Percentiles rank a stretch among this genome's conserved stretches.
phyloP scores from a whole-genome alignment of 2,113 vertebrate species.

The Eclectus roratus region DNA sequence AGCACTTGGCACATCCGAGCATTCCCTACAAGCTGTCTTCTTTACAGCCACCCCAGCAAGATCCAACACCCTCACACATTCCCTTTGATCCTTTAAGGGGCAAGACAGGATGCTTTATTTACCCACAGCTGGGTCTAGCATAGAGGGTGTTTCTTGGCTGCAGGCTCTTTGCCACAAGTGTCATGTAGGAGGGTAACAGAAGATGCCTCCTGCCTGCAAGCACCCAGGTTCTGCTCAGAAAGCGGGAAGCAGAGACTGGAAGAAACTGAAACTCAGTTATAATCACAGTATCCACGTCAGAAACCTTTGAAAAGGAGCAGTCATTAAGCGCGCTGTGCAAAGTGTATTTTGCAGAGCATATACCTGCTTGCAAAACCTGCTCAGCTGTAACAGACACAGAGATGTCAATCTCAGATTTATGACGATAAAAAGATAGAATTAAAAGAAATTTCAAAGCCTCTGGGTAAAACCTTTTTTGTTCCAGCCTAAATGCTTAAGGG shows the following conservation, averaged over 20 bases:
- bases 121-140: not conserved
- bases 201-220: not conserved
- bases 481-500: not conserved
- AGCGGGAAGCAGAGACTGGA: not conserved
- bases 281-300: not conserved
- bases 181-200: not conserved
- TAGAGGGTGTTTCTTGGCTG: not conserved
- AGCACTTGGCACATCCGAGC: not conserved
- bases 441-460: not conserved
- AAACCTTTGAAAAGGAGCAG: not conserved
- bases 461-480: not conserved
- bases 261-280: rapidly evolving
- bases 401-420: rapidly evolving
- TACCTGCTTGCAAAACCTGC: not conserved
- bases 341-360: not conserved
- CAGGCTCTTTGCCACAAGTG: not conserved
- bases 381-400: not conserved
- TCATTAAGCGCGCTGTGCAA: not conserved
- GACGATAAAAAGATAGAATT: not conserved
- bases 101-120: not conserved
- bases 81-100: not conserved
- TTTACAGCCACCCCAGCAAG: not conserved
- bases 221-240: not conserved
- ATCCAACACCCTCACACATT: rapidly evolving
- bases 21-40: rapidly evolving